Percentiles rank a stretch among this genome's conserved stretches.
Evolutionary conservation across 2,797 vertebrate species (phyloP).

Genomic region (Apogon hyalosoma): DNA sequence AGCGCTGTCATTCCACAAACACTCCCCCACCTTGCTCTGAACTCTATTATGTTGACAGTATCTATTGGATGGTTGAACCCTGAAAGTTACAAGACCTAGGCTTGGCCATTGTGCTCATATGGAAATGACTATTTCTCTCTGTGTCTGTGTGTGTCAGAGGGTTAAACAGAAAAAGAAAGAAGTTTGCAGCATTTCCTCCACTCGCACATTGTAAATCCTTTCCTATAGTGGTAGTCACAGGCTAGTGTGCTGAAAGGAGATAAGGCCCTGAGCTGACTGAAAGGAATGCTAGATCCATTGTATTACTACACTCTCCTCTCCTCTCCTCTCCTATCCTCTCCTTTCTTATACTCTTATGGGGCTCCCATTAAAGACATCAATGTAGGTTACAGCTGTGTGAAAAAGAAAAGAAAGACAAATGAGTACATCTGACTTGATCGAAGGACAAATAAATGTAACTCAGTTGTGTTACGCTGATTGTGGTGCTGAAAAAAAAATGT

Average conservation of each 20-base stretch:
- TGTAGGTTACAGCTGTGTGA: slow-evolving; percentile 50
- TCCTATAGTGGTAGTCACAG: slow-evolving; percentile 79
- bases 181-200: slow-evolving; percentile 75
- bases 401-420: slow-evolving; percentile 28
- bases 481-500: slow-evolving; percentile 16
- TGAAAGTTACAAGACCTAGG: slow-evolving; percentile 61
- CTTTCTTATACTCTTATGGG: slow-evolving; percentile 42
- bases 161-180: slow-evolving; percentile 58
- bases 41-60: slow-evolving; percentile 64
- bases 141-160: slow-evolving; percentile 39
- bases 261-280: slow-evolving; percentile 81
- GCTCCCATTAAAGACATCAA: slow-evolving; percentile 66
- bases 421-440: slow-evolving; percentile 58
- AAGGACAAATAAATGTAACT: slow-evolving; percentile 26
- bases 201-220: slow-evolving; percentile 85
- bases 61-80: slow-evolving; percentile 68
- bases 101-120: slow-evolving; percentile 70
- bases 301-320: slow-evolving; percentile 67
- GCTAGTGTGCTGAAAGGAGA: slow-evolving; percentile 84
- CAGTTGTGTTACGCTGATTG: slow-evolving; percentile 6
- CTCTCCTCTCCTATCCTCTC: slow-evolving; percentile 65
- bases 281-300: slow-evolving; percentile 80
- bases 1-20: slow-evolving; percentile 46
- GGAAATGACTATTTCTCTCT: slow-evolving; percentile 59
- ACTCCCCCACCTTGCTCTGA: slow-evolving; percentile 28